Evolutionary conservation across 1,140 invertebrate species (phyloP), one percentile per base, ranked within the genome.

Genomic region (Penaeus japonicus): DNA sequence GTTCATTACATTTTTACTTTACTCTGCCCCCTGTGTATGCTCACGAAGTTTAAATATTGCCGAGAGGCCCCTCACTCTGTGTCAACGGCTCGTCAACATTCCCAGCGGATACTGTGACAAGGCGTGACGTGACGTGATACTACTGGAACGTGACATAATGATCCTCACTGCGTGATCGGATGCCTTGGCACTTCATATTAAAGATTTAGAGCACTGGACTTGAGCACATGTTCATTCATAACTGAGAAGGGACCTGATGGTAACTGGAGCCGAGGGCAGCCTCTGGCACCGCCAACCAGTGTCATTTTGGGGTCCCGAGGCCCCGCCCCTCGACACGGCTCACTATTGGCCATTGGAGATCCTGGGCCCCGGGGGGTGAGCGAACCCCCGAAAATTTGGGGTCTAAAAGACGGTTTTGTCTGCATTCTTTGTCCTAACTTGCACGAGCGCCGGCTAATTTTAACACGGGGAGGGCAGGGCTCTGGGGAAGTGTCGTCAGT

Each of bases 401-500:
- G 80, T 39, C 77, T 39, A 84, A 89, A 89, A 81, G n/a, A 89
- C 65, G 73, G 80, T 84, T 90, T 87, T 84, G 89, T 87, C 89
- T 90, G 89, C 89, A 90, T 90, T 90, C 89, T 90, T 90, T 87
- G 89, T 87, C 89, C 89, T 87, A 90, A 90, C 89, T 84, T 90
- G 89, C 81, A 88, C 81, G 73, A 84, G 80, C 30, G 65, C 47
- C 54, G n/a, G 83, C 89, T 90, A 90, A 90, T 88, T 90, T 84
- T 90, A 90, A 85, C 81, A 32, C 77, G 35, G 80, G 78, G 78
- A 83, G 78, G 82, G 81, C 81, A 83, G 70, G 24, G 85, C 54
- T 77, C n/a, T 22, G 77, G 82, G n/a, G 70, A 70, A 35, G 81
- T 35, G 15, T 55, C 53, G 59, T 87, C 85, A 90, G 89, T 90